phyloP scores from a whole-genome alignment of 1,140 invertebrate species.

The Drosophila equinoxialis region DNA sequence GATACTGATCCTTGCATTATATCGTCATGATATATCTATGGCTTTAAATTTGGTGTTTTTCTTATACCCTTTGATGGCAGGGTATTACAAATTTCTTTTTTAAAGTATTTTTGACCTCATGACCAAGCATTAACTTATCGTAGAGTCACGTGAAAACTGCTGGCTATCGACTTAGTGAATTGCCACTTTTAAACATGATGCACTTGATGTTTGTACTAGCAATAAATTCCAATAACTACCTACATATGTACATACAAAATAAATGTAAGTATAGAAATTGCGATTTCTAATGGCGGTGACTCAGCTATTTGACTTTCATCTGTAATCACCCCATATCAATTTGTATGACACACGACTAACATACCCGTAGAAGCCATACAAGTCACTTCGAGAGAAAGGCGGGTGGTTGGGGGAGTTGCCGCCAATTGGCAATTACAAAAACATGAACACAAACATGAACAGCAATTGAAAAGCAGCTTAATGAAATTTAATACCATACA shows the following conservation, averaged over 20 bases:
- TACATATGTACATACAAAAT: no score
- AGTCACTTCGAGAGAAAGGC: neutral
- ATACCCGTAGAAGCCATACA: constrained; percentile 1
- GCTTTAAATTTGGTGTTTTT: no score
- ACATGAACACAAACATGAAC: constrained; percentile 76
- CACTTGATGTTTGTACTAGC: neutral
- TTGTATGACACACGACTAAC: constrained; percentile 13
- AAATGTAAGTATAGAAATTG: neutral
- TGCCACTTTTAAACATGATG: no score
- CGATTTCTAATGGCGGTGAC: constrained; percentile 7
- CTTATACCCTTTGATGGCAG: no score
- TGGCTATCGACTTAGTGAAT: no score
- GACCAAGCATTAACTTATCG: no score
- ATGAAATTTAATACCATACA: constrained; percentile 60
- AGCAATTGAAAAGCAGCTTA: constrained; percentile 63
- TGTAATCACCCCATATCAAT: constrained; percentile 16
- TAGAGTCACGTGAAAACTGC: no score
- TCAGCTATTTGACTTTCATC: constrained; percentile 11
- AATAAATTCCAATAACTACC: neutral
- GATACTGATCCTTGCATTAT: no score
- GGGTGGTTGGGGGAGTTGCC: neutral
- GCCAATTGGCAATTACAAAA: constrained; percentile 66
- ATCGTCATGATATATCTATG: no score
- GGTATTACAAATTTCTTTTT: no score
- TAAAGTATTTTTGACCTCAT: no score